Conservation (phyloP, 2,113 vertebrate species). For the Colossoma macropomum region DNA sequence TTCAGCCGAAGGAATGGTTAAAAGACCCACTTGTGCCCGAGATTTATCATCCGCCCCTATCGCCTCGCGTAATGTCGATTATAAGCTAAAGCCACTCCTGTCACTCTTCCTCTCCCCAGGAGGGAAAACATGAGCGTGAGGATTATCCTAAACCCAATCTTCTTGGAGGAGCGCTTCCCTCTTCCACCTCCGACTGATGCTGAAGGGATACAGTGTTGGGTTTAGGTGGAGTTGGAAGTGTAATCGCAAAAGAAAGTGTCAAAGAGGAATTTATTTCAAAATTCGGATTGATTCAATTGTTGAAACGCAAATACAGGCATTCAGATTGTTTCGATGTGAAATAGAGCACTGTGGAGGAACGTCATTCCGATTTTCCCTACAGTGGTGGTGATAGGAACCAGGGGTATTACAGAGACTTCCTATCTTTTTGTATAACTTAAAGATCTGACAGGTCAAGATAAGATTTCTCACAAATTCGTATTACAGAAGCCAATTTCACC, state of each 20-base stretch:
- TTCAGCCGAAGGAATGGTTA: constrained; percentile 8
- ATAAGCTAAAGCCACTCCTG: constrained; percentile 17
- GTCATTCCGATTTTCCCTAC: no score
- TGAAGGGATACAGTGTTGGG: background rate
- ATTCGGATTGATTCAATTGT: no score
- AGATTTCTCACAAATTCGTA: no score
- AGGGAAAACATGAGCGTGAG: constrained; percentile 38
- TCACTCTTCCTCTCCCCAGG: constrained; percentile 33
- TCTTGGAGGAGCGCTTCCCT: constrained; percentile 16
- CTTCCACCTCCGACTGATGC: constrained; percentile 17
- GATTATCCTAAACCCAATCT: constrained; percentile 47
- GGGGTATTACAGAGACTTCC: no score
- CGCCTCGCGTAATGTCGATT: constrained; percentile 38
- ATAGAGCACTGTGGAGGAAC: no score
- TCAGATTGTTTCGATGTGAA: no score
- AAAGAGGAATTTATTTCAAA: no score
- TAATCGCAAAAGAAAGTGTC: background rate
- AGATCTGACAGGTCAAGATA: no score
- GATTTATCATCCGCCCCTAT: constrained; percentile 18
- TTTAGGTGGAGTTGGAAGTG: background rate
- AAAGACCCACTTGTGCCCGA: constrained; percentile 7
- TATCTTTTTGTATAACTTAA: no score
- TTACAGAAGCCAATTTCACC: no score
- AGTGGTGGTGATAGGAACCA: no score
- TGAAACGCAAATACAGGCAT: no score